These are phyloP conservation scores for Callyntrura sp. DNA, from an alignment of 2,888 invertebrate genomes.

Conservation along the genomic window DNA sequence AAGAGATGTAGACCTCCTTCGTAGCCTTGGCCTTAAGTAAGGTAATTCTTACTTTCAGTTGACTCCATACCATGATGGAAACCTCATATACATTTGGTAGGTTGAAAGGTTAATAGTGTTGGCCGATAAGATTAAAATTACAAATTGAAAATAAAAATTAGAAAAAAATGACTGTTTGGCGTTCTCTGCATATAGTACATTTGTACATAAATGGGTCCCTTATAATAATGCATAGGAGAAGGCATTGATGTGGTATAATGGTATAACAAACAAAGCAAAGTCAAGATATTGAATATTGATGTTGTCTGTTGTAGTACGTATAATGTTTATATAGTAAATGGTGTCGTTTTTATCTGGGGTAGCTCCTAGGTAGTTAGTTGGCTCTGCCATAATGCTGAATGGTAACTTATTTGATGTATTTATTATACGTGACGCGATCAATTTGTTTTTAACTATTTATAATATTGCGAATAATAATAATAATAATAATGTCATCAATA, in stretches of 20 bases:
- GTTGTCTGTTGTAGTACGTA: not conserved
- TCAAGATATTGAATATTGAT: not conserved
- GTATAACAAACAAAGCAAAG: no score
- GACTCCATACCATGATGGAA: not conserved
- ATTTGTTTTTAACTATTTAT: not conserved
- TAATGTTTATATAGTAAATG: not conserved
- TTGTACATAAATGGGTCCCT: not conserved
- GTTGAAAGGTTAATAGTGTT: not conserved
- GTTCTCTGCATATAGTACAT: not conserved
- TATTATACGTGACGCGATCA: not conserved
- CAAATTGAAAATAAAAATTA: conserved; percentile 18
- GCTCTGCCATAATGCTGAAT: not conserved
- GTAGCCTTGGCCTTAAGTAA: conserved; percentile 55
- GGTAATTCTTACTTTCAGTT: conserved; percentile 32
- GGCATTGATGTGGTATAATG: no score
- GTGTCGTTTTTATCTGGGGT: conserved; percentile 9
- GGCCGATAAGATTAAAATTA: conserved; percentile 16
- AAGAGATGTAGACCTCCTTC: conserved; percentile 36
- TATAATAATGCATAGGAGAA: not conserved
- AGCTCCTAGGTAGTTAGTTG: not conserved
- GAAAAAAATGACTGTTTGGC: not conserved
- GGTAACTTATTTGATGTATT: not conserved
- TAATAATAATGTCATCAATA: not conserved
- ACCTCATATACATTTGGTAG: not conserved
- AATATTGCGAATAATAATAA: not conserved